These are phyloP conservation scores for Catostomus latipinnis DNA, from an alignment of 2,797 vertebrate genomes.

Conservation along the genomic window DNA sequence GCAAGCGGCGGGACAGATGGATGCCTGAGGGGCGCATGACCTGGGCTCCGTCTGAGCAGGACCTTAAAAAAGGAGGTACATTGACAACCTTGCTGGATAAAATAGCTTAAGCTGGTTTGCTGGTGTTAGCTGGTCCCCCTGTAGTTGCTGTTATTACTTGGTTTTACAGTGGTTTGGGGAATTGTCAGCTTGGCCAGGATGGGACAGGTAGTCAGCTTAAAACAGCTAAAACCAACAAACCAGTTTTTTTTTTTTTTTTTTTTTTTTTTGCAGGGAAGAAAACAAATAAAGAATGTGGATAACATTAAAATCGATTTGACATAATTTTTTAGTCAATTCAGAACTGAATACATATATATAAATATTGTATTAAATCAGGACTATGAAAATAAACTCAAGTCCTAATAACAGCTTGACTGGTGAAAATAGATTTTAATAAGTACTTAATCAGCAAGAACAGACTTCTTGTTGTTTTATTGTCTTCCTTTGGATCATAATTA, in stretches of 20 bases:
- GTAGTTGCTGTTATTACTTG: no score
- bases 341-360: not conserved
- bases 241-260: no score
- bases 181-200: no score
- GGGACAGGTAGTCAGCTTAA: no score
- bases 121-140: no score
- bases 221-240: no score
- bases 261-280: not conserved
- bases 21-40: conserved; percentile 87
- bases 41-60: conserved; percentile 81
- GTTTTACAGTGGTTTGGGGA: no score
- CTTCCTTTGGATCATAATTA: conserved; percentile 51
- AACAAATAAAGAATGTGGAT: not conserved
- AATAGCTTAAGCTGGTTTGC: no score
- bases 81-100: conserved; percentile 1
- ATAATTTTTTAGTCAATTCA: not conserved
- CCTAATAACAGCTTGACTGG: not conserved
- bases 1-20: conserved; percentile 90
- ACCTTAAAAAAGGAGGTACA: conserved; percentile 72
- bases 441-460: conserved; percentile 27
- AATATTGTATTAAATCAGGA: not conserved
- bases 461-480: conserved; percentile 45
- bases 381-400: not conserved
- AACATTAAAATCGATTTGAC: not conserved
- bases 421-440: conserved; percentile 64